Percentiles rank a stretch among this genome's conserved stretches.
phyloP scores from a whole-genome alignment of 2,797 vertebrate species.

The Prunella strophiata region DNA sequence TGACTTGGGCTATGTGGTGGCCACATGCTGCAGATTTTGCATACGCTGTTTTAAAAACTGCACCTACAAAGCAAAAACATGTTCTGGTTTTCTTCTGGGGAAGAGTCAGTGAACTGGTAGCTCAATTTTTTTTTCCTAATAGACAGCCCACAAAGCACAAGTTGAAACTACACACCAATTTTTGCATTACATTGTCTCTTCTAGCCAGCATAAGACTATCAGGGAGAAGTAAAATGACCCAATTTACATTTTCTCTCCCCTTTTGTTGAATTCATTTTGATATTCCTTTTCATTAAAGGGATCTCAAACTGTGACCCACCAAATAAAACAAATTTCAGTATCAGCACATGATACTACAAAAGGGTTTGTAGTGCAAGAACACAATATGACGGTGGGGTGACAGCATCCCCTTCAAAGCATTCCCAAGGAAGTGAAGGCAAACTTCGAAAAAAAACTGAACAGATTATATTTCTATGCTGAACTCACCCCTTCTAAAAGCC shows the following conservation, averaged over 20 bases:
- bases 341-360: not conserved
- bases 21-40: not conserved
- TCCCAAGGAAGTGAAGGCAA: not conserved
- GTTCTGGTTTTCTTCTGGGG: not conserved
- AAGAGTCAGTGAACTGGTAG: not conserved
- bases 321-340: constrained; percentile 2
- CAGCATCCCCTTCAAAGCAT: not conserved
- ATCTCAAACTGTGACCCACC: not conserved
- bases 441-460: not conserved
- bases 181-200: not conserved
- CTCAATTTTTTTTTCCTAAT: not conserved
- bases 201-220: not conserved
- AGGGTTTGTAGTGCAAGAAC: not conserved
- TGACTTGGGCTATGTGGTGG: not conserved
- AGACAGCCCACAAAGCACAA: not conserved
- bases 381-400: accelerated
- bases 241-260: not conserved
- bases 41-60: not conserved
- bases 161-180: not conserved
- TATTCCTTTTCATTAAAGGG: not conserved
- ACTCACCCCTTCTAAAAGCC: not conserved
- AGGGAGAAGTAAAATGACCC: not conserved
- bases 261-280: not conserved
- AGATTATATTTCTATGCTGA: not conserved
- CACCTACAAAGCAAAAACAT: not conserved